A percentile compares a stretch with the other conserved stretches of the same genome.
Evolutionary conservation across 1,140 invertebrate species (phyloP).

Genomic region (Heliconius hewitsoni): DNA sequence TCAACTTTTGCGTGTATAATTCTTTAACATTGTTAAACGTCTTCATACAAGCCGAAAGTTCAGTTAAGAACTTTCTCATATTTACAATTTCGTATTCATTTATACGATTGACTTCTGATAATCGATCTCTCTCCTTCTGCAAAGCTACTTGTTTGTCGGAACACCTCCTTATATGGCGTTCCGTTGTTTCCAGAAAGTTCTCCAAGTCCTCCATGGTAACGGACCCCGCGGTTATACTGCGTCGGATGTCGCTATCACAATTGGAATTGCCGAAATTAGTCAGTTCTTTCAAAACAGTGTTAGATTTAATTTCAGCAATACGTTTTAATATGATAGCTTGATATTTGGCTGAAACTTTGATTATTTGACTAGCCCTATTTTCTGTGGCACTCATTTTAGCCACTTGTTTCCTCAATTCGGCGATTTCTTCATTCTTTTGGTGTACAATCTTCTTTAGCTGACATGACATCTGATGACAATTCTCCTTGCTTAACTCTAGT

Average conservation of each 20-base stretch:
- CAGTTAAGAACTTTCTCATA: slow-evolving; percentile 70
- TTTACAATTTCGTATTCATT: slow-evolving; percentile 72
- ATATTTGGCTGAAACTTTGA: slow-evolving; percentile 73
- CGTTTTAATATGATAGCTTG: slow-evolving; percentile 73
- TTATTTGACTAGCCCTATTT: slow-evolving; percentile 69
- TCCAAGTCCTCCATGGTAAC: slow-evolving; percentile 75
- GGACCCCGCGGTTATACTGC: slow-evolving; percentile 58
- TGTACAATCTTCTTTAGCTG: slow-evolving; percentile 73
- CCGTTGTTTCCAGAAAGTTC: slow-evolving; percentile 73
- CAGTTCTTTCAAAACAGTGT: slow-evolving; percentile 68
- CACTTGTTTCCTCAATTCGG: slow-evolving; percentile 68
- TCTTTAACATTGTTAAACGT: slow-evolving; percentile 70
- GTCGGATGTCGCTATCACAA: slow-evolving; percentile 57
- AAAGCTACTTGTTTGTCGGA: slow-evolving; percentile 64
- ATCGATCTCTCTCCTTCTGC: slow-evolving; percentile 70
- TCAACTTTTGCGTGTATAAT: slow-evolving; percentile 67
- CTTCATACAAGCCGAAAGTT: slow-evolving; percentile 63
- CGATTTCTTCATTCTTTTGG: slow-evolving; percentile 75
- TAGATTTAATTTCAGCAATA: slow-evolving; percentile 72
- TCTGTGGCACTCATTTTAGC: slow-evolving; percentile 69
- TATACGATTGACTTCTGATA: slow-evolving; percentile 66
- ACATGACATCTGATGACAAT: slow-evolving; percentile 64
- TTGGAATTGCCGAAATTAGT: slow-evolving; percentile 69
- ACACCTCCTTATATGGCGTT: slow-evolving; percentile 62
- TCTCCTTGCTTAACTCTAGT: slow-evolving; percentile 65